Conservation (phyloP, 2,888 invertebrate species). For the Vandiemenella viatica region DNA sequence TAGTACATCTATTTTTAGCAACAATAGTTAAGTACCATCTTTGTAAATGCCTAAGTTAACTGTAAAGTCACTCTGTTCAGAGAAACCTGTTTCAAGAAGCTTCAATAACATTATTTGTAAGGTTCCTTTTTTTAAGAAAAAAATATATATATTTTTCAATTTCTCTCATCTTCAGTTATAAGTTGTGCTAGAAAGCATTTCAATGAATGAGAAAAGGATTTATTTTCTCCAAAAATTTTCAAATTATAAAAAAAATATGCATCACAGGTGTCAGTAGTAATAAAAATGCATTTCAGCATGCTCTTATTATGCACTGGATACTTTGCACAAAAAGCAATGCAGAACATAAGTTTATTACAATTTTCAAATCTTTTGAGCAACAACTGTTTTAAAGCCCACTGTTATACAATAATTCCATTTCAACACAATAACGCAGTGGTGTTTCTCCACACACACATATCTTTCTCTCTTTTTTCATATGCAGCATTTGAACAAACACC, state of each 20-base stretch:
- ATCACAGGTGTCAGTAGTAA: conserved; percentile 10
- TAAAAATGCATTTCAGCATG: conserved; percentile 8
- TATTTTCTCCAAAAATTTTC: background rate
- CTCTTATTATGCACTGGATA: conserved; percentile 7
- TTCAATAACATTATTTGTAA: too few species aligned
- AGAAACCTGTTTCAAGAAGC: too few species aligned
- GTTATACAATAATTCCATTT: conserved; percentile 4
- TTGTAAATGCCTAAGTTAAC: too few species aligned
- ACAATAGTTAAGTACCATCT: too few species aligned
- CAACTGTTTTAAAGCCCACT: conserved; percentile 11
- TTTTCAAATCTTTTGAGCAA: conserved; percentile 12
- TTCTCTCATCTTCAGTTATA: background rate
- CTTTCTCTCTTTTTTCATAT: background rate
- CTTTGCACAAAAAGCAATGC: conserved; percentile 8
- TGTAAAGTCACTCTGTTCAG: too few species aligned
- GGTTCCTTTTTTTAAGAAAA: too few species aligned
- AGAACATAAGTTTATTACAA: conserved; percentile 7
- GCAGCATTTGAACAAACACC: too few species aligned
- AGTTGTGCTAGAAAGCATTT: conserved; percentile 9
- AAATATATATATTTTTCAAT: background rate
- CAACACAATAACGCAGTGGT: conserved; percentile 9
- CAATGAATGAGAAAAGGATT: background rate
- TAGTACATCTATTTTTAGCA: too few species aligned
- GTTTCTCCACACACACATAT: conserved; percentile 2
- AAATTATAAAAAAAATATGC: conserved; percentile 4